These are phyloP conservation scores for Hololepta plana DNA, from an alignment of 2,888 invertebrate species.

Conservation along the genomic window DNA sequence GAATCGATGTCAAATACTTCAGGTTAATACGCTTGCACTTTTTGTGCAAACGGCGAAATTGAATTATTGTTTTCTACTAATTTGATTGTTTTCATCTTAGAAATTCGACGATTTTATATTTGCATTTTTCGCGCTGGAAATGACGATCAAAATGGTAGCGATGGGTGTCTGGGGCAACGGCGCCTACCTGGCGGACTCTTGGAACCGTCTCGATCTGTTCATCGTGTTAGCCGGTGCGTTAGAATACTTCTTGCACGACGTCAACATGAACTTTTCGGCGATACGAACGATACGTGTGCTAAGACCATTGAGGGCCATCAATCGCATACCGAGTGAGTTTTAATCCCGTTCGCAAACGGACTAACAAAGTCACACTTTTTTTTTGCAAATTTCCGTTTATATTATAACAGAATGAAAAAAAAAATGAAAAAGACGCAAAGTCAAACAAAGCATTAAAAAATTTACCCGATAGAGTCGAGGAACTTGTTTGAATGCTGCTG, in stretches of 20 bases:
- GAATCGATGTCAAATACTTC: slow-evolving; percentile 77
- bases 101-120: slow-evolving; percentile 98
- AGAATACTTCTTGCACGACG: slow-evolving; percentile 85
- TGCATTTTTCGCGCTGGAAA: slow-evolving; percentile 92
- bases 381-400: too few relatives aligned
- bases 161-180: slow-evolving; percentile 92
- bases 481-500: too few relatives aligned
- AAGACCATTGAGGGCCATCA: slow-evolving; percentile 92
- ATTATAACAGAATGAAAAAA: too few relatives aligned
- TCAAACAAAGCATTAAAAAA: too few relatives aligned
- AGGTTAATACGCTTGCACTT: slow-evolving; percentile 44
- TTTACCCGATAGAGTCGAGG: too few relatives aligned
- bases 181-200: slow-evolving; percentile 92
- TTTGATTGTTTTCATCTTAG: slow-evolving; percentile 31
- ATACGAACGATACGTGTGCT: slow-evolving; percentile 96
- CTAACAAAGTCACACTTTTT: neutral
- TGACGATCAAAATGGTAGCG: slow-evolving; percentile 96
- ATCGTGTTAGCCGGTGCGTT: slow-evolving; percentile 88
- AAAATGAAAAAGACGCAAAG: too few relatives aligned
- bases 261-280: slow-evolving; percentile 95
- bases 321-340: slow-evolving; percentile 96
- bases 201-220: slow-evolving; percentile 97
- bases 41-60: too few relatives aligned
- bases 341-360: neutral
- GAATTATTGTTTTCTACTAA: too few relatives aligned